These are phyloP conservation scores for Escarpia spicata DNA, from an alignment of 2,888 invertebrate species.

Conservation along the genomic window DNA sequence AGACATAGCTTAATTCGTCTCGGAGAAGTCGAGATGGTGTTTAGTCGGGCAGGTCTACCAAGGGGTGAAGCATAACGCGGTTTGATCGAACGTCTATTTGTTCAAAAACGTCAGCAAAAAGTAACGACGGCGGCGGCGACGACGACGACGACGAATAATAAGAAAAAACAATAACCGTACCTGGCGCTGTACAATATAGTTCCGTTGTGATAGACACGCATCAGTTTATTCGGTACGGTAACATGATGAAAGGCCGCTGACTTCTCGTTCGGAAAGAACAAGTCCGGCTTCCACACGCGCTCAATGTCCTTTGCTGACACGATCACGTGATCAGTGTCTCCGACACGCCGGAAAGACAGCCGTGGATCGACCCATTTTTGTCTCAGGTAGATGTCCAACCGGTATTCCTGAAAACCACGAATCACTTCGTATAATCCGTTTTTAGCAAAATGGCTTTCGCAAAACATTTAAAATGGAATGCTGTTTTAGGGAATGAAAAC, in stretches of 20 bases:
- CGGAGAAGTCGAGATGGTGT: no score
- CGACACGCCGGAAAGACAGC: slow-evolving; percentile 63
- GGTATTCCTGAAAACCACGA: slow-evolving; percentile 77
- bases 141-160: background rate
- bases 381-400: slow-evolving; percentile 89
- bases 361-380: slow-evolving; percentile 92
- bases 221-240: slow-evolving; percentile 91
- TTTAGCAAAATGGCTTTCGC: no score
- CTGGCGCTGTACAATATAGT: slow-evolving; percentile 79
- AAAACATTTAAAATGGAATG: no score
- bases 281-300: slow-evolving; percentile 88
- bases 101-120: no score
- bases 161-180: background rate
- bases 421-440: no score
- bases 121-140: no score
- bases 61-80: no score
- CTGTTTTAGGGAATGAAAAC: no score
- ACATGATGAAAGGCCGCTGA: slow-evolving; percentile 93
- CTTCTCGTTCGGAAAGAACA: slow-evolving; percentile 92
- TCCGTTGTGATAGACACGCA: slow-evolving; percentile 91
- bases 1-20: no score
- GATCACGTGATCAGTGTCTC: slow-evolving; percentile 59
- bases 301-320: slow-evolving; percentile 72
- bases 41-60: no score
- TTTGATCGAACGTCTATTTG: no score